Evolutionary conservation across 2,113 vertebrate species (phyloP).

Genomic region (Boleophthalmus pectinirostris): DNA sequence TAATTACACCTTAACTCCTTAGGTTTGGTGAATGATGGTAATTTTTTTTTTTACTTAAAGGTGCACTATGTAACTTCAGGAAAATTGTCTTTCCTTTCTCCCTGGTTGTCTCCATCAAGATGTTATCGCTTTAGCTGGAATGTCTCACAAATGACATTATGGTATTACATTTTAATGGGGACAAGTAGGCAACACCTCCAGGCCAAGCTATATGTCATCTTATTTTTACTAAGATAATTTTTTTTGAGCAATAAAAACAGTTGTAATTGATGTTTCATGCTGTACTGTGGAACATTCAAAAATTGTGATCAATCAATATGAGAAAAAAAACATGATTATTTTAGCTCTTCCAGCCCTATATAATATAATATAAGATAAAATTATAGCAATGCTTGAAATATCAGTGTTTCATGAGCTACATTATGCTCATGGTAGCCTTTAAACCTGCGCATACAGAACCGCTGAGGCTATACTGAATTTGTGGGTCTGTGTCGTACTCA

Average conservation of each 20-base stretch:
- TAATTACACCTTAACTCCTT: neutral
- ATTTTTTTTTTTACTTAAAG: too few species aligned
- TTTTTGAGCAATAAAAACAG: too few species aligned
- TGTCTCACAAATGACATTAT: neutral
- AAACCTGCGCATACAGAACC: conserved; percentile 38
- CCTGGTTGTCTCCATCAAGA: neutral
- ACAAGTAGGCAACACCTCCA: neutral
- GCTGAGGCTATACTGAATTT: conserved; percentile 54
- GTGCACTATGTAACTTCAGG: neutral
- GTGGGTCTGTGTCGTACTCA: conserved; percentile 59
- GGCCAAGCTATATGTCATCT: neutral
- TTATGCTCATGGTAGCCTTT: conserved; percentile 29
- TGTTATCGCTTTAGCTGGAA: neutral
- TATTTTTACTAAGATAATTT: too few species aligned
- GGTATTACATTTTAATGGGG: neutral
- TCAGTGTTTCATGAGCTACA: conserved; percentile 30
- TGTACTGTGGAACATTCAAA: too few species aligned
- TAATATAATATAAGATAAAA: conserved; percentile 19
- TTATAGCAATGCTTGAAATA: conserved; percentile 3
- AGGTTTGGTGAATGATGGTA: neutral
- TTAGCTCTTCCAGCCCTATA: neutral
- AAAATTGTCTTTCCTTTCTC: neutral
- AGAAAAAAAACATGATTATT: neutral
- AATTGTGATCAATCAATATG: neutral
- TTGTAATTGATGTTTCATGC: too few species aligned